phyloP scores from a whole-genome alignment of 2,888 invertebrate genomes.

The Mythimna pallens region DNA sequence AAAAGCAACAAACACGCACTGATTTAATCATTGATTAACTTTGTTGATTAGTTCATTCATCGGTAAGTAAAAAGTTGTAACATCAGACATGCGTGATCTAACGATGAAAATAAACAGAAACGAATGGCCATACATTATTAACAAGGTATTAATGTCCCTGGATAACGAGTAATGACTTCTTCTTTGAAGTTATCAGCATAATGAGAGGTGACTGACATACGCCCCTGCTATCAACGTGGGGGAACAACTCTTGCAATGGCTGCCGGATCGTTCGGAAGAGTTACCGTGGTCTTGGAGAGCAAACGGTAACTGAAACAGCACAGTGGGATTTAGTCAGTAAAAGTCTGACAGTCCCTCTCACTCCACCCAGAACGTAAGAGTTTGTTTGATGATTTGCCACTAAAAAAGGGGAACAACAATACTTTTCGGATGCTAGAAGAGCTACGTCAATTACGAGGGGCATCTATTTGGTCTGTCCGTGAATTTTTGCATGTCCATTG shows the following conservation, averaged over 20 bases:
- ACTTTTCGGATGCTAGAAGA: slow-evolving; percentile 31
- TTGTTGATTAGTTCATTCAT: slow-evolving; percentile 15
- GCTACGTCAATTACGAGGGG: slow-evolving; percentile 29
- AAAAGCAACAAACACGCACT: slow-evolving; percentile 25
- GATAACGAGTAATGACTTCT: slow-evolving; percentile 38
- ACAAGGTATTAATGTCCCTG: slow-evolving; percentile 44
- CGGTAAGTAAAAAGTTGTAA: slow-evolving; percentile 46
- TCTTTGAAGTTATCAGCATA: slow-evolving; percentile 47
- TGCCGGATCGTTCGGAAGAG: too few relatives aligned
- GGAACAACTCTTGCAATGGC: slow-evolving; percentile 23
- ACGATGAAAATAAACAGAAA: slow-evolving; percentile 26
- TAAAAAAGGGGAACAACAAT: slow-evolving; percentile 31
- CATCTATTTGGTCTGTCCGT: slow-evolving; percentile 6
- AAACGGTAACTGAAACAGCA: too few relatives aligned
- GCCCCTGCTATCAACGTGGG: slow-evolving; percentile 43
- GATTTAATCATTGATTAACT: slow-evolving; percentile 30
- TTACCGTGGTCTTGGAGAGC: too few relatives aligned
- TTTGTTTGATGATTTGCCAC: too few relatives aligned
- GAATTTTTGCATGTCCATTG: slow-evolving; percentile 27
- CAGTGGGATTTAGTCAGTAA: too few relatives aligned
- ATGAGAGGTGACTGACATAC: slow-evolving; percentile 56
- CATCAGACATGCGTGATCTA: slow-evolving; percentile 31
- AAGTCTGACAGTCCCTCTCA: too few relatives aligned
- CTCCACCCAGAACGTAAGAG: too few relatives aligned
- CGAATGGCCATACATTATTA: slow-evolving; percentile 47